These are phyloP conservation scores for Mus spretus DNA, from an alignment of 2,797 vertebrate genomes.

Conservation along the genomic window DNA sequence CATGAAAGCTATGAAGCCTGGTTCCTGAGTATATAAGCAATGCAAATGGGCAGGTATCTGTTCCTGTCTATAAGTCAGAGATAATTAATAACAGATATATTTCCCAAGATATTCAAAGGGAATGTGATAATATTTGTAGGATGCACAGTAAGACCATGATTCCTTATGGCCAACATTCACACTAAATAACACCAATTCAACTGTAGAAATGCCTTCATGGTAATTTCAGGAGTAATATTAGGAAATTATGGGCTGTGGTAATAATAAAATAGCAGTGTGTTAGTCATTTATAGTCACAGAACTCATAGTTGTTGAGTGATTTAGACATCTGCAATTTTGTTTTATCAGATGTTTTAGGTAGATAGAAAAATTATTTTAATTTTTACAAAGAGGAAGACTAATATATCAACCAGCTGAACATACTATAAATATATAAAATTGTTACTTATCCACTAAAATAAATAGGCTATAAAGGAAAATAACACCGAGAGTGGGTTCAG, in stretches of 20 bases:
- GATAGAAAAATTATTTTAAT: background rate
- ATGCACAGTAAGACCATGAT: background rate
- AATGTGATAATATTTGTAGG: background rate
- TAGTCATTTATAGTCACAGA: background rate
- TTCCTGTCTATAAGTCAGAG: background rate
- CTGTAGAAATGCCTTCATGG: slow-evolving; percentile 6
- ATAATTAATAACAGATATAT: background rate
- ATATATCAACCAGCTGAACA: background rate
- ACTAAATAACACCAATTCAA: background rate
- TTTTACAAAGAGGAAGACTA: slow-evolving; percentile 2
- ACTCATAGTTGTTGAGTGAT: background rate
- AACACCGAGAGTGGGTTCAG: background rate
- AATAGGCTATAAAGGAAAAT: background rate
- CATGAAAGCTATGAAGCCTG: background rate
- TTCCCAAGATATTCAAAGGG: background rate
- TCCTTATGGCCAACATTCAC: background rate
- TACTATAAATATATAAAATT: background rate
- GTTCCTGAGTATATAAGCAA: background rate
- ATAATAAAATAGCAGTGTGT: background rate
- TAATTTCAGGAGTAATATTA: background rate
- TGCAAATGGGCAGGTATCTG: background rate
- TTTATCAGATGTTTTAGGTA: slow-evolving; percentile 9
- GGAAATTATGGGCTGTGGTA: background rate
- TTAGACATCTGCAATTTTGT: slow-evolving; percentile 23
- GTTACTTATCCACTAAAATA: background rate